These are phyloP conservation scores for Meriones psammophilus DNA, from an alignment of 2,797 vertebrate species.

Conservation along the genomic window DNA sequence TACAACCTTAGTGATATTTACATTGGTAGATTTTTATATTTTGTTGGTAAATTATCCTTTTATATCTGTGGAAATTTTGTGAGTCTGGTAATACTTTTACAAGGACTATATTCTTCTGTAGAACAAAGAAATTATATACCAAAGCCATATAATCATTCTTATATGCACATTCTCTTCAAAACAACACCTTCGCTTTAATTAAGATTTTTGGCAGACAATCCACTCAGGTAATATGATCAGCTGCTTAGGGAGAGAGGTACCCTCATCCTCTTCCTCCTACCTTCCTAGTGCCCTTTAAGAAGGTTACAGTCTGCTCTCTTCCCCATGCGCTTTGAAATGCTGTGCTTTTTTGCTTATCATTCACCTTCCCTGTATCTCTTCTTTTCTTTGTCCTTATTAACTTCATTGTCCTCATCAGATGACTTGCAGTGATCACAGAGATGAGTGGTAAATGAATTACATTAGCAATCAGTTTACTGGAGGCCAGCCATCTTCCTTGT, in stretches of 20 bases:
- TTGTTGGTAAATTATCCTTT: conserved; percentile 68
- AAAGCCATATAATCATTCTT: conserved; percentile 71
- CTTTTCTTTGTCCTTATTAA: conserved; percentile 75
- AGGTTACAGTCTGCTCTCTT: background rate
- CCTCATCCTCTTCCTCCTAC: background rate
- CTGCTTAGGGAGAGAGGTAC: background rate
- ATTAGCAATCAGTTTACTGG: conserved; percentile 81
- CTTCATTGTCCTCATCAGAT: conserved; percentile 76
- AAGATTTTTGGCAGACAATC: conserved; percentile 69
- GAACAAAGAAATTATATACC: conserved; percentile 66
- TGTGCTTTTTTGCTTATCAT: conserved; percentile 28
- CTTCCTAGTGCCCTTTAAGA: background rate
- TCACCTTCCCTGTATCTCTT: conserved; percentile 26
- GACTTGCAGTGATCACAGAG: conserved; percentile 71
- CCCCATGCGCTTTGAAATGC: background rate
- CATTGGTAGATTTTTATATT: conserved; percentile 61
- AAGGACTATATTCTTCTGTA: conserved; percentile 71
- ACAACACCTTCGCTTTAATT: conserved; percentile 67
- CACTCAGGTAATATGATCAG: background rate
- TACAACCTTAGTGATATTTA: conserved; percentile 41
- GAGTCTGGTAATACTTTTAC: conserved; percentile 55
- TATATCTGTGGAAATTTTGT: conserved; percentile 36
- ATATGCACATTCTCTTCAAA: conserved; percentile 61
- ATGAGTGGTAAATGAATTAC: conserved; percentile 79
- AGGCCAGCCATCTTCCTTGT: conserved; percentile 39